Percentiles rank a stretch among this genome's conserved stretches.
Evolutionary conservation across 2,113 vertebrate genomes (phyloP).

Genomic region (Paramisgurnus dabryanus): DNA sequence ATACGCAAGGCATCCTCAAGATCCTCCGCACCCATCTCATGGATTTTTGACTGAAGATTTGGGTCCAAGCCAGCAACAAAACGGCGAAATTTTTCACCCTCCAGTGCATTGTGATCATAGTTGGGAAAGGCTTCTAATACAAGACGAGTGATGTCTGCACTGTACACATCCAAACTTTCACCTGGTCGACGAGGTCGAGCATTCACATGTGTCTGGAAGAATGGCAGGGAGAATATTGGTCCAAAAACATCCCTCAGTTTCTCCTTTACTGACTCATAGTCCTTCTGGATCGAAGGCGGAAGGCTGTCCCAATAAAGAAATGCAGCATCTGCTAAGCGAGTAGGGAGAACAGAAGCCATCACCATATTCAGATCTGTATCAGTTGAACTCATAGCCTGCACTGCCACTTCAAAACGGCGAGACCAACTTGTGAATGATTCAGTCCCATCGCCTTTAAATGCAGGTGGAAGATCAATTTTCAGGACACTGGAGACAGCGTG

Average conservation of each 20-base stretch:
- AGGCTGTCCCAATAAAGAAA: slow-evolving; percentile 33
- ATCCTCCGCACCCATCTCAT: slow-evolving; percentile 25
- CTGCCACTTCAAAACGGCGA: slow-evolving; percentile 36
- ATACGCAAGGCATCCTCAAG: neutral
- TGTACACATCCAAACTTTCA: slow-evolving; percentile 11
- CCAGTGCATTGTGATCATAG: slow-evolving; percentile 31
- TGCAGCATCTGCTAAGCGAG: slow-evolving; percentile 20
- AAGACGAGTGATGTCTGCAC: too few relatives aligned
- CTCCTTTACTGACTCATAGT: neutral
- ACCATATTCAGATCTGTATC: neutral
- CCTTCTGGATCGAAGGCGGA: slow-evolving; percentile 14
- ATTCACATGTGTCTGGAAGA: slow-evolving; percentile 4
- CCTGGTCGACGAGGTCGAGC: neutral
- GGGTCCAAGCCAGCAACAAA: slow-evolving; percentile 32
- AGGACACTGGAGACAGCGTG: neutral
- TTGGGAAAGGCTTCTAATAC: slow-evolving; percentile 10
- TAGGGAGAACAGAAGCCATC: too few relatives aligned
- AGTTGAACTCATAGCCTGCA: slow-evolving; percentile 16
- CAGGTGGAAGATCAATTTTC: slow-evolving; percentile 20
- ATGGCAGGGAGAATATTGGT: neutral
- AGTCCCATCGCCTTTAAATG: slow-evolving; percentile 37
- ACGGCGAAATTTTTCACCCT: slow-evolving; percentile 12
- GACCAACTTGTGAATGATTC: slow-evolving; percentile 34
- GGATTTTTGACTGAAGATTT: slow-evolving; percentile 16
- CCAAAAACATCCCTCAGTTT: slow-evolving; percentile 13